Evolutionary conservation across 2,113 vertebrate genomes (phyloP).

Genomic region (Xiphophorus hellerii): DNA sequence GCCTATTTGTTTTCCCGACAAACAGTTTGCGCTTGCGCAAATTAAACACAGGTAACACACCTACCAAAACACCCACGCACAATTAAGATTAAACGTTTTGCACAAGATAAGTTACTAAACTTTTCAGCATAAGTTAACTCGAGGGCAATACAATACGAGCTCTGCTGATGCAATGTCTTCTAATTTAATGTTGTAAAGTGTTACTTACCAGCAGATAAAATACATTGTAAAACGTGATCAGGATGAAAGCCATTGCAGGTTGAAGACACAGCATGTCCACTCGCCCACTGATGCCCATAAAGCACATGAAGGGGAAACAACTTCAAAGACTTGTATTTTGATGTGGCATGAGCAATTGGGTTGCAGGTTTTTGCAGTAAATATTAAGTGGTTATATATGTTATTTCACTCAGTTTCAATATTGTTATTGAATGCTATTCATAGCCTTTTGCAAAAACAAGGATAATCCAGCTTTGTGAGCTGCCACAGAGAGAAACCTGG

Average conservation of each 20-base stretch:
- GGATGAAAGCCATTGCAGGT: background rate
- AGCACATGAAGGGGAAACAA: background rate
- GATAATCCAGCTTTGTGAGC: no score
- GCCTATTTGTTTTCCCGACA: background rate
- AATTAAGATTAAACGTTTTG: background rate
- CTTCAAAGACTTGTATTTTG: no score
- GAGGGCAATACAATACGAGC: no score
- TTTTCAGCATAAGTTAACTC: no score
- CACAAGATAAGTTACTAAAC: background rate
- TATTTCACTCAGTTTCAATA: background rate
- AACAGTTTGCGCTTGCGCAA: background rate
- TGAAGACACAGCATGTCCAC: conserved; percentile 7
- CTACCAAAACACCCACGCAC: background rate
- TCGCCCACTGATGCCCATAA: background rate
- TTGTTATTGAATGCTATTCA: background rate
- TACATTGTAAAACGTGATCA: background rate
- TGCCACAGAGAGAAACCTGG: no score
- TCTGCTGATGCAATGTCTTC: no score
- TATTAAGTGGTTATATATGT: background rate
- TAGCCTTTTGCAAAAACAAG: background rate
- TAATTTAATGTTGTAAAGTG: no score
- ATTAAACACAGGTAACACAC: background rate
- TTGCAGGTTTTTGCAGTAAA: no score
- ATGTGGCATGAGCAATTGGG: no score
- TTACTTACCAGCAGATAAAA: background rate